Percentiles rank a stretch among this genome's conserved stretches.
phyloP scores from a whole-genome alignment of 2,113 vertebrate species.

The Progne subis region DNA sequence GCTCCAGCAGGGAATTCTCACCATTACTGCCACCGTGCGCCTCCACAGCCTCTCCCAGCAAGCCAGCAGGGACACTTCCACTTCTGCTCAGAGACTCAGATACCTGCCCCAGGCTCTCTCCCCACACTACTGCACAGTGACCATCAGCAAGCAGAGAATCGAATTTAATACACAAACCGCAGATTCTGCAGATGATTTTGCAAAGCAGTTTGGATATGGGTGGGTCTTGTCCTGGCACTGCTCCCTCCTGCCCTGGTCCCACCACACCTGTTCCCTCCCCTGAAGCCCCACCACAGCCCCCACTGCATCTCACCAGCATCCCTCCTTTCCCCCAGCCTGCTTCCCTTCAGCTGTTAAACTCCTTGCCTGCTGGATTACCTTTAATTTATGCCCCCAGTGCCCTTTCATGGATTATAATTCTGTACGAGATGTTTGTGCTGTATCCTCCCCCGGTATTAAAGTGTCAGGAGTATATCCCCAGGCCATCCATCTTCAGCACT shows the following conservation, averaged over 20 bases:
- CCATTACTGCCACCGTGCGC: rapidly evolving
- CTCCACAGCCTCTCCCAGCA: rapidly evolving
- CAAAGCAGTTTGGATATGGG: background rate
- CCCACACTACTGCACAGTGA: rapidly evolving
- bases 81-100: rapidly evolving
- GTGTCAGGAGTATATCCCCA: conserved; percentile 55
- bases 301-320: background rate
- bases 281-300: background rate
- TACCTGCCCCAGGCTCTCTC: background rate
- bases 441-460: conserved; percentile 57
- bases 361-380: background rate
- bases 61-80: background rate
- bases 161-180: rapidly evolving
- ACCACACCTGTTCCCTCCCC: background rate
- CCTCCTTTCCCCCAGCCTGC: background rate
- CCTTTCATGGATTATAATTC: conserved; percentile 62
- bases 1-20: background rate
- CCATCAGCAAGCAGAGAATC: background rate
- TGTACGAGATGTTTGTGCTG: conserved; percentile 1
- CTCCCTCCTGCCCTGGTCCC: background rate
- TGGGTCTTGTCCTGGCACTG: background rate
- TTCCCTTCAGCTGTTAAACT: background rate
- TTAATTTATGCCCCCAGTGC: conserved; percentile 13
- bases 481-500: conserved; percentile 68
- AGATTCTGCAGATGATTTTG: background rate